phyloP scores from a whole-genome alignment of 2,113 vertebrate species.

The Nansenia antarctica region DNA sequence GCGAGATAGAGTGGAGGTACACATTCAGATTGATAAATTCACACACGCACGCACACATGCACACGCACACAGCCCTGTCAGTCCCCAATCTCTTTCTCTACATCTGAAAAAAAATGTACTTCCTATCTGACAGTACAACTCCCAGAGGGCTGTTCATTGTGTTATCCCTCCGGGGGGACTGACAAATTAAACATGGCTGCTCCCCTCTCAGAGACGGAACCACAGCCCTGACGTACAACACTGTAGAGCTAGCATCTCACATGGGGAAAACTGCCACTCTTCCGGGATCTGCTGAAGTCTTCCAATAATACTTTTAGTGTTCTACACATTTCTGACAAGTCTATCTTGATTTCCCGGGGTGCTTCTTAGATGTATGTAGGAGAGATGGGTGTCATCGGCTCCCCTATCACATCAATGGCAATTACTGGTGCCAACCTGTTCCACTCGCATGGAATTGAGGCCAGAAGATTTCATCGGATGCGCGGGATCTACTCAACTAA shows the following conservation, averaged over 20 bases:
- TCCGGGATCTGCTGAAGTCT: no score
- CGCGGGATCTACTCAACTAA: no score
- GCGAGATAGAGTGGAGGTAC: neutral
- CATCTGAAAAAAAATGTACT: neutral
- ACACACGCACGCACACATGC: conserved; percentile 5
- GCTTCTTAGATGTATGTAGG: no score
- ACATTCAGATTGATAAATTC: neutral
- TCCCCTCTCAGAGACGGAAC: neutral
- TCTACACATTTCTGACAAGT: no score
- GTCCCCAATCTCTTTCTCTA: neutral
- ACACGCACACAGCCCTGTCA: neutral
- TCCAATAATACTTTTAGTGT: no score
- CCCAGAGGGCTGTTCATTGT: neutral
- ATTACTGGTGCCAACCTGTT: no score
- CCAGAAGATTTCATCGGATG: no score
- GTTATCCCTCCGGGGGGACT: neutral
- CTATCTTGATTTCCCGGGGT: no score
- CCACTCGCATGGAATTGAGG: no score
- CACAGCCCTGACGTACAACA: neutral
- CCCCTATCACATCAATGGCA: no score
- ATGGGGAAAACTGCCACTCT: neutral
- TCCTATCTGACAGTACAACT: conserved; percentile 6
- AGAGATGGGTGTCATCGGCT: no score
- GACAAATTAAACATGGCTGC: neutral
- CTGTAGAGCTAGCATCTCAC: neutral